Evolutionary conservation across 1,140 invertebrate genomes (phyloP).

Genomic region (Apis mellifera): Amel_HAv3.1 CM009931.2:8805001-8805500

Average conservation of each 20-base stretch:
- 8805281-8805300: slow-evolving; percentile 23
- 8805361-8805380: neutral
- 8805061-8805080: too few relatives aligned
- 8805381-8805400: neutral
- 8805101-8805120: neutral
- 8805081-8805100: neutral
- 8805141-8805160: neutral
- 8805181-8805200: slow-evolving; percentile 29
- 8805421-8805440: too few relatives aligned
- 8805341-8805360: neutral
- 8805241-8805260: slow-evolving; percentile 36
- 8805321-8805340: neutral
- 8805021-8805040: neutral
- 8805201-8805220: slow-evolving; percentile 7
- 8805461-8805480: too few relatives aligned
- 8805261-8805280: slow-evolving; percentile 15
- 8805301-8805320: slow-evolving; percentile 28
- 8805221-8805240: slow-evolving; percentile 30
- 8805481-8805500: too few relatives aligned
- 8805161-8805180: slow-evolving; percentile 28
- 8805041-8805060: neutral
- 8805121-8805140: too few relatives aligned
- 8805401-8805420: neutral
- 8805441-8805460: too few relatives aligned
- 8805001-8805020: too few relatives aligned